Percentiles rank a stretch among this genome's conserved stretches.
These are phyloP conservation scores for Ianthella basta DNA, from an alignment of 37 sponge, comb jelly and placozoan species.

Conservation along the genomic window DNA sequence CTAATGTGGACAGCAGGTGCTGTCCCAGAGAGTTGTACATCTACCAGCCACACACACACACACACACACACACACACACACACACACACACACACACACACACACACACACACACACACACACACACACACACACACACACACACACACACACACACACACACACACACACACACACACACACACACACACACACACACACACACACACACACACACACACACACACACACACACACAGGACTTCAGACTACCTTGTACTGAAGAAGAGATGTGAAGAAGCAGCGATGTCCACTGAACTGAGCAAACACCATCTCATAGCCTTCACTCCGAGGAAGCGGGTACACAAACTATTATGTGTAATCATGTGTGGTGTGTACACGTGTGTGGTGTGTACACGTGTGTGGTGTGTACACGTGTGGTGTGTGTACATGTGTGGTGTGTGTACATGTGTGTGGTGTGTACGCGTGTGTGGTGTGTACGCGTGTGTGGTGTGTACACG, in stretches of 20 bases:
- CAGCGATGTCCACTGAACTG: slow-evolving; percentile 63
- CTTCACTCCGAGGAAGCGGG: slow-evolving; percentile 70
- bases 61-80: not conserved
- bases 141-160: not conserved
- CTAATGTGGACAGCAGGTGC: no score
- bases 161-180: no score
- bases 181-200: not conserved
- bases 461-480: no score
- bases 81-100: no score
- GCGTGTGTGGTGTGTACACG: no score
- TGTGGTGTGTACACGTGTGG: not conserved
- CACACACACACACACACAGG: no score
- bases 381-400: not conserved
- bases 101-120: not conserved
- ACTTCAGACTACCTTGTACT: slow-evolving; percentile 54
- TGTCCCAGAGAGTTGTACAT: no score
- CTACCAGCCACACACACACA: no score
- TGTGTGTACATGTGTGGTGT: not conserved
- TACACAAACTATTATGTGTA: slow-evolving; percentile 60
- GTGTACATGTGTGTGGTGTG: no score
- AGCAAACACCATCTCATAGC: slow-evolving; percentile 68
- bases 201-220: not conserved
- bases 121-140: no score
- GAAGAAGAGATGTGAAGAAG: slow-evolving; percentile 66
- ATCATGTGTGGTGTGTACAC: not conserved